Evolutionary conservation across 2,888 invertebrate species (phyloP).

Genomic region (Diaperis boleti): DNA sequence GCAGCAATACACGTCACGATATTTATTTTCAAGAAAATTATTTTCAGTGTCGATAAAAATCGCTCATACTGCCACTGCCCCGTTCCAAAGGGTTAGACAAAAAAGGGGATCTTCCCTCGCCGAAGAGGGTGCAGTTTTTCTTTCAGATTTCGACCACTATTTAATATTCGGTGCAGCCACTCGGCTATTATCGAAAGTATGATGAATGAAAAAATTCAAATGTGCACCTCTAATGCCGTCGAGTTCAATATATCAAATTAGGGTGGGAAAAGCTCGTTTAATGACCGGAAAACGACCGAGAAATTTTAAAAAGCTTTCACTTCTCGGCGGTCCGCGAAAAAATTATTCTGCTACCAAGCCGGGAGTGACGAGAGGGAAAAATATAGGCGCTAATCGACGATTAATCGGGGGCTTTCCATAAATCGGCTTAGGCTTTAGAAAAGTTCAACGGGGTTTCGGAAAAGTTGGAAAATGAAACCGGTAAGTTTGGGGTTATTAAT

Average conservation of each 20-base stretch:
- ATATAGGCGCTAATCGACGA: conserved; percentile 17
- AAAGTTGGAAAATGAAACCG: conserved; percentile 17
- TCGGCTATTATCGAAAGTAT: conserved; percentile 56
- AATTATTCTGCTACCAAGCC: not conserved
- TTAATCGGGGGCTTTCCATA: conserved; percentile 6
- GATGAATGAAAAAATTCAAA: conserved; percentile 57
- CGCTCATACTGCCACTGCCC: no score
- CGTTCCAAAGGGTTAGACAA: conserved; percentile 2
- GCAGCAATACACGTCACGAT: no score
- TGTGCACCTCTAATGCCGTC: conserved; percentile 33
- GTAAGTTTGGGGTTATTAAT: not conserved
- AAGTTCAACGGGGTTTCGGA: conserved; percentile 25
- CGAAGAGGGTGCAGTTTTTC: conserved; percentile 33
- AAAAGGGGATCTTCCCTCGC: conserved; percentile 19
- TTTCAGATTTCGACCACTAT: conserved; percentile 27
- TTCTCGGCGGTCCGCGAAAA: conserved; percentile 9
- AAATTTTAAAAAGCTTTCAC: conserved; percentile 36
- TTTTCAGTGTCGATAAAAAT: no score
- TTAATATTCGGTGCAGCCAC: conserved; percentile 52
- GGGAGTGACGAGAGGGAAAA: conserved; percentile 6
- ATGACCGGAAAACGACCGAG: conserved; percentile 36
- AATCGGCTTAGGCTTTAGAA: conserved; percentile 33
- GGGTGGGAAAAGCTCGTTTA: conserved; percentile 28
- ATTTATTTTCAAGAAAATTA: no score
- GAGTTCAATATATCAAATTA: conserved; percentile 50